Evolutionary conservation across 2,797 vertebrate species (phyloP), one percentile per base, ranked within the genome.

Genomic region (Enteromius anoplus): DNA sequence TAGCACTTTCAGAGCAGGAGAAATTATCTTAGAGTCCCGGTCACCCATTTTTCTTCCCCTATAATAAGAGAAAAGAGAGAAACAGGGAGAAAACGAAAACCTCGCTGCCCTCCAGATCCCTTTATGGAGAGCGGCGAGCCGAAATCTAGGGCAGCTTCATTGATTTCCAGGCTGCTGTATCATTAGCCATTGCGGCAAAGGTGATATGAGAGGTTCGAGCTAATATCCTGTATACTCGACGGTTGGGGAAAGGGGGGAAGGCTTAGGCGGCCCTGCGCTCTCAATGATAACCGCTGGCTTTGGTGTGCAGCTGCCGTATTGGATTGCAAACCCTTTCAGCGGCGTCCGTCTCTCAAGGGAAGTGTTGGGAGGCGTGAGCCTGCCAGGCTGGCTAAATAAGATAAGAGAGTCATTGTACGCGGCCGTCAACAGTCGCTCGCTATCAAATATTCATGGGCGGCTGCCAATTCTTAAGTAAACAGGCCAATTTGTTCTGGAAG

Each of bases 401-500:
- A 95, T 94, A 94, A 95, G 94, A 78, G 88, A 89, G 92, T 93
- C 93, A 93, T 94, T 93, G 92, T 93, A 93, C 91, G 89, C 21
- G 60, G 49, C 81, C 85, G 47, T 88, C 86, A 86, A 53, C 75
- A 40, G 73, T 75, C 79, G 29, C 68, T 70, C 40, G 6, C 82
- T 71, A 95, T 95, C 90, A 95, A 95, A 95, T 95, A 95, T 95
- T 94, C 92, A 95, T 94, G 92, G 90, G 89, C 87, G 90, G 80
- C 91, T 90, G 92, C 90, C 90, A 90, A 92, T 93, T 94, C 92
- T 93, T 93, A 93, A 94, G 93, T 93, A 94, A 95, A 94, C 92
- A 88, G 90, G 92, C 93, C 93, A 95, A 94, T 95, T 95, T 95
- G 94, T 94, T 92, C 93, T 88, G 92, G 92, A 93, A 93, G 93